These are phyloP conservation scores for Microcebus lehilahytsara DNA, from an alignment of 2,113 vertebrate species.

Conservation along the genomic window DNA sequence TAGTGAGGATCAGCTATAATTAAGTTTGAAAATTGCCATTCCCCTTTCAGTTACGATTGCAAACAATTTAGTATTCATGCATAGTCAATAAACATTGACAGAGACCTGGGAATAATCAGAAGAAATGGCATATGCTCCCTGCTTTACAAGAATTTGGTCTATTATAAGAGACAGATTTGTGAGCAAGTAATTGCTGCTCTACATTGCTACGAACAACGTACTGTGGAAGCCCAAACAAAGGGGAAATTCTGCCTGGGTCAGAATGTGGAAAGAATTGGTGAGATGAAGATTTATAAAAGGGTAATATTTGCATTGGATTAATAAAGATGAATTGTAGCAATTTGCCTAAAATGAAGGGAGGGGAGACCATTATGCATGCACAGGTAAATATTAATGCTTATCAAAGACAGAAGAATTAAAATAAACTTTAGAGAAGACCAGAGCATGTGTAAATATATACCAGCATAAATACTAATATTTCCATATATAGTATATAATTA, in stretches of 20 bases:
- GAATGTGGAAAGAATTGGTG: neutral
- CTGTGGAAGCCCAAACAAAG: neutral
- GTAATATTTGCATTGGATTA: neutral
- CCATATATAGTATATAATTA: neutral
- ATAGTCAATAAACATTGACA: conserved; percentile 50
- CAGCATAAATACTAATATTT: neutral
- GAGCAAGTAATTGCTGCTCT: neutral
- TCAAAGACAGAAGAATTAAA: neutral
- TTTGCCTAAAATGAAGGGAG: neutral
- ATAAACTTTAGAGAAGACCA: neutral
- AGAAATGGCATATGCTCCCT: conserved; percentile 27
- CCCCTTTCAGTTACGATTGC: neutral
- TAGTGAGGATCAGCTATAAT: conserved; percentile 11
- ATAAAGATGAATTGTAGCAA: neutral
- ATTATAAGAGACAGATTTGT: conserved; percentile 43
- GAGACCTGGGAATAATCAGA: conserved; percentile 36
- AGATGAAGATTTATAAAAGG: neutral
- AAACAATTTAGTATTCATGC: conserved; percentile 37
- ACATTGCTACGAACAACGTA: neutral
- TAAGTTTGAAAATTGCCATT: conserved; percentile 17
- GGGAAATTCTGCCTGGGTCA: neutral
- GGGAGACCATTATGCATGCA: neutral
- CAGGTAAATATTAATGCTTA: neutral
- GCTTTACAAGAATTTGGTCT: conserved; percentile 19
- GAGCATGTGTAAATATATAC: neutral